Conservation (phyloP, 2,797 vertebrate species). For the Rhynchotus rufescens region DNA sequence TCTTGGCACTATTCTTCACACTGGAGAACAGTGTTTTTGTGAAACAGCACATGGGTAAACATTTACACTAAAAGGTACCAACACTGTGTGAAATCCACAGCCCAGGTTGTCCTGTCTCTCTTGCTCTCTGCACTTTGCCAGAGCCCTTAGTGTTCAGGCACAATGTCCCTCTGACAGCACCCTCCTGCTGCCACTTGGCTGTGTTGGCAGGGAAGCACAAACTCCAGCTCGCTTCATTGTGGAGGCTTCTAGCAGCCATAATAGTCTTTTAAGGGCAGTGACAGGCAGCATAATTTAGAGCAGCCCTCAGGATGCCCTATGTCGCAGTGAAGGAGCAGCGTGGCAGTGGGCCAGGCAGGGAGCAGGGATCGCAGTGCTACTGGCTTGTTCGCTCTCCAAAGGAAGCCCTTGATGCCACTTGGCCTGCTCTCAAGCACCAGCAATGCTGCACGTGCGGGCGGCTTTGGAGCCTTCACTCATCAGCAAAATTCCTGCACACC, state of each 20-base stretch:
- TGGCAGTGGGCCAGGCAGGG: not conserved
- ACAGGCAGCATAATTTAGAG: constrained; percentile 30
- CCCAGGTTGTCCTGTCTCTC: not conserved
- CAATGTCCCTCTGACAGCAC: constrained; percentile 2
- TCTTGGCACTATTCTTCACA: not conserved
- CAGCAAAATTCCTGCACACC: not conserved
- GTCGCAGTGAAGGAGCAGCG: not conserved
- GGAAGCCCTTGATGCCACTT: not conserved
- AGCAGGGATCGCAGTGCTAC: not conserved
- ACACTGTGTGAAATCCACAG: not conserved
- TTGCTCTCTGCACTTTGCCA: constrained; percentile 17
- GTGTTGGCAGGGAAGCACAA: constrained; percentile 37
- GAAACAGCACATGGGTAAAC: not conserved
- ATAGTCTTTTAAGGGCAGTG: constrained; percentile 40
- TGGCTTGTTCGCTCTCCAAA: not conserved
- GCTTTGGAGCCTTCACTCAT: not conserved
- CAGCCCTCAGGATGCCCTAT: not conserved
- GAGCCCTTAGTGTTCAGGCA: constrained; percentile 33
- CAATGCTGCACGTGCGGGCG: not conserved
- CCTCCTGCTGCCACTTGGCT: constrained; percentile 49
- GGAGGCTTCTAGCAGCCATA: constrained; percentile 1
- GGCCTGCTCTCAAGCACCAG: constrained; percentile 5
- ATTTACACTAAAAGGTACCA: not conserved
- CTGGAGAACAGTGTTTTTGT: not conserved
- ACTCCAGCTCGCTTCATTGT: constrained; percentile 4